phyloP scores from a whole-genome alignment of 2,113 vertebrate species.

The Tapirus terrestris region DNA sequence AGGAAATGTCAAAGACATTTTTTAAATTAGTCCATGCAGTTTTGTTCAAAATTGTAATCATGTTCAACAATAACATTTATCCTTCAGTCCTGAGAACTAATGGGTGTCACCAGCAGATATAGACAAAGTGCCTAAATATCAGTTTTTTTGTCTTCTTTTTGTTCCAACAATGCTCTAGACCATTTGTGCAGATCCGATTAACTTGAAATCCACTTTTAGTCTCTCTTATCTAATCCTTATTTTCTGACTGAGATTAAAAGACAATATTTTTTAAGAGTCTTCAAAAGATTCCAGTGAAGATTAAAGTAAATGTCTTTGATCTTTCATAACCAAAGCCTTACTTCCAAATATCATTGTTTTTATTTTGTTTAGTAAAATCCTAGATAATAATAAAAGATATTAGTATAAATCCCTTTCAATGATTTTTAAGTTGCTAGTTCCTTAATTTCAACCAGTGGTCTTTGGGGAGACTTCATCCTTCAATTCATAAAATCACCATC shows the following conservation, averaged over 20 bases:
- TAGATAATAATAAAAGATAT: neutral
- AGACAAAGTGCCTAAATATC: neutral
- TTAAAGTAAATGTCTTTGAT: constrained; percentile 24
- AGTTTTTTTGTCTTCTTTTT: neutral
- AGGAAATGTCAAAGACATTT: neutral
- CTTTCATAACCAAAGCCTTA: neutral
- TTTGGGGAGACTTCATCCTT: neutral
- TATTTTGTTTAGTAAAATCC: constrained; percentile 22
- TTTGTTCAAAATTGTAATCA: constrained; percentile 22
- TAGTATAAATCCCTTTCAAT: neutral
- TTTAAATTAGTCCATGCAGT: neutral
- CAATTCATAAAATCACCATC: neutral
- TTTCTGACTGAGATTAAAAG: neutral
- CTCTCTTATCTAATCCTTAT: neutral
- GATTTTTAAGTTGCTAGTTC: neutral
- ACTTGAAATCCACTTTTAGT: neutral
- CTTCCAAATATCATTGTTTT: neutral
- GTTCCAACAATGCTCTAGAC: neutral
- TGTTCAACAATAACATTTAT: neutral
- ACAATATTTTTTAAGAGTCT: neutral
- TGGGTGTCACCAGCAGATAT: rapidly evolving
- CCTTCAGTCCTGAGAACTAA: neutral
- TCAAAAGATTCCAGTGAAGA: constrained; percentile 24
- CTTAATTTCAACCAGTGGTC: neutral
- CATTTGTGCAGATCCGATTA: neutral